Evolutionary conservation across 2,888 invertebrate genomes (phyloP), one percentile per base, ranked within the genome.

Genomic region (Mythimna vitellina): DNA sequence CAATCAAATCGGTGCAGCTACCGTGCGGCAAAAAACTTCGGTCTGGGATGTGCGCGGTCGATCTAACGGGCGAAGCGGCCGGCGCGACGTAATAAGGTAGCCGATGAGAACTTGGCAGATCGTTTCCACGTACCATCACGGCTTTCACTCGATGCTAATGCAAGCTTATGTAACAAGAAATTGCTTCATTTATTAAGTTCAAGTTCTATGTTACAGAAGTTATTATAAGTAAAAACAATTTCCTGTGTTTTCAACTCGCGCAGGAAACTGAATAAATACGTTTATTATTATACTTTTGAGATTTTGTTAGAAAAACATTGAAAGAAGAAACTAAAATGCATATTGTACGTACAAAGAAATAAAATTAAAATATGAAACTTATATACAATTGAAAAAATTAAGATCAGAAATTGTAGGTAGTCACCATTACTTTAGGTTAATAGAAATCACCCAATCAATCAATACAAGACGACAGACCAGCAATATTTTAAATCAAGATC

Each of bases 1-100:
- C 95, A 95, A 94, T 95, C 94, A 94, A 95, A 95, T 94, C 92
- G 94, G 90, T 94, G 94, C 93, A 92, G 95, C 94, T 93, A 92
- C 92, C 89, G 93, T 91, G 92, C 89, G 88, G 94, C 93, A 95
- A 96, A 95, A 96, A 96, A 93, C 89, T 89, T 88, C 82, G 88
- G 87, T 86, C 88, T 89, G 87, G 89, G 92, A 90, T 92, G 90
- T 88, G 90, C 91, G 84, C 89, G 89, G 87, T 84, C 89, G 89
- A 88, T 87, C 90, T 92, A 91, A 92, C 93, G 92, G 92, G 81
- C 86, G 83, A 86, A 83, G 78, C 87, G 83, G 82, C 71, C 80
- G 72, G 67, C 61, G 85, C 87, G 79, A 89, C 88, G 93, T 93
- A 94, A 93, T 94, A 92, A 94, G 93, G 92, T 90, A 92, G 92